Evolutionary conservation across 2,797 vertebrate species (phyloP), one percentile per base, ranked within the genome.

Genomic region (Uromys caudimaculatus): DNA sequence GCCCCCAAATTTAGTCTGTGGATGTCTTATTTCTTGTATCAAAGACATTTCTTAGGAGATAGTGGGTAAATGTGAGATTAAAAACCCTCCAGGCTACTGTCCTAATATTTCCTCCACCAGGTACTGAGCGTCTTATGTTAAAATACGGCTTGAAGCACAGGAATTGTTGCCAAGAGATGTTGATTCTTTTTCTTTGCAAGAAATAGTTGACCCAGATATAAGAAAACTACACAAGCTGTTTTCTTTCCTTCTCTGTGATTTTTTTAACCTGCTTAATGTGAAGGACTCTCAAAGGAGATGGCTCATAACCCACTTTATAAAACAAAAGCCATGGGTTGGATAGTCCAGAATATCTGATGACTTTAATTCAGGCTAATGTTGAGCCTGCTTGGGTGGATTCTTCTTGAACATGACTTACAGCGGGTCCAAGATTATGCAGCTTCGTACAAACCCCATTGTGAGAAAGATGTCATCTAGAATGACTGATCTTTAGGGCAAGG

Each of bases 171-270:
- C 62, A 47, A 95, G 90, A 90, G 87, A 95, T 85, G 84, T 89
- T 0, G 52, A 96, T 95, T 95, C 23, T 89, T 92, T 92, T 96
- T 91, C 92, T 96, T 92, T 92, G 9, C 10, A 85, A 94, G 95
- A 93, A 94, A 94, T n/a, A 88, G 47, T 85, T 92, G 64, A 12
- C 44, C 50, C 86, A 75, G 35, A 82, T 95, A 79, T 93, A 71
- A 94, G 90, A 87, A 75, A 62, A 64, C 32, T 67, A 24, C 50
- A 69, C 35, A 87, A 95, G n/a, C 13, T 89, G 13, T 83, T 77
- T 93, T 44, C 9, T 64, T 75, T 62, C 14, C 52, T 87, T 93
- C 58, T 81, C 38, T 89, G 56, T 64, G 83, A 24, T 32, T 84
- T 94, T 92, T 93, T 62, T 3, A 96, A 81, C 7, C 19, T 92